Conservation (phyloP, 2,113 vertebrate species). For the Gallinago paraguaiae region DNA sequence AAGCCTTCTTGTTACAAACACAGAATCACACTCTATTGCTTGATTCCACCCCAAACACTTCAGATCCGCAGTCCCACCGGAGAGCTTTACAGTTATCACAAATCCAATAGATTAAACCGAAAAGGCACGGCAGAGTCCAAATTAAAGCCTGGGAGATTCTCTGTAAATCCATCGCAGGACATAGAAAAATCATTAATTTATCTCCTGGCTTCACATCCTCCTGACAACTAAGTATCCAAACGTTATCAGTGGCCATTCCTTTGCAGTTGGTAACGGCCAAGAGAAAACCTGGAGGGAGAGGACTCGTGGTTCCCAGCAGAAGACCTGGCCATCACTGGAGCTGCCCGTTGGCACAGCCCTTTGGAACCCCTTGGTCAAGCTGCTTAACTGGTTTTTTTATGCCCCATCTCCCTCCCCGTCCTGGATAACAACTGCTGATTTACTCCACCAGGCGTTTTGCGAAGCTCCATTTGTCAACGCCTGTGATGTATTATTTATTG, state of each 20-base stretch:
- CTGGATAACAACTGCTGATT: slow-evolving; percentile 42
- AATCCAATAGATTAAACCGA: slow-evolving; percentile 19
- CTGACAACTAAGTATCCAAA: neutral
- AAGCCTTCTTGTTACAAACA: neutral
- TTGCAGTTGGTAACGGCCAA: neutral
- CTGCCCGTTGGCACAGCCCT: neutral
- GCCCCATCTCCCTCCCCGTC: neutral
- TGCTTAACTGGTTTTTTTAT: neutral
- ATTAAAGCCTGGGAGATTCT: slow-evolving; percentile 16
- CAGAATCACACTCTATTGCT: neutral
- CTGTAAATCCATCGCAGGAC: slow-evolving; percentile 5
- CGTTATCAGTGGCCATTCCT: neutral
- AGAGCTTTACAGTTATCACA: slow-evolving; percentile 15
- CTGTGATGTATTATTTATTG: slow-evolving; percentile 54
- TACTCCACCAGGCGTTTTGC: slow-evolving; percentile 19
- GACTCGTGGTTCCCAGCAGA: neutral
- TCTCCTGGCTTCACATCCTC: neutral
- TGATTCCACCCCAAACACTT: slow-evolving; percentile 9
- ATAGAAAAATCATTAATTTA: slow-evolving; percentile 17
- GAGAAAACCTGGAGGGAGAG: neutral
- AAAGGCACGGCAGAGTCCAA: slow-evolving; percentile 4
- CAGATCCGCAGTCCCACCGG: neutral
- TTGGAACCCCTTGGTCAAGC: neutral
- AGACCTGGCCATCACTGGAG: neutral
- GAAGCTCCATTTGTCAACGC: slow-evolving; percentile 46